phyloP scores from a whole-genome alignment of 2,888 invertebrate species.

The Amblyjoppa proteus region DNA sequence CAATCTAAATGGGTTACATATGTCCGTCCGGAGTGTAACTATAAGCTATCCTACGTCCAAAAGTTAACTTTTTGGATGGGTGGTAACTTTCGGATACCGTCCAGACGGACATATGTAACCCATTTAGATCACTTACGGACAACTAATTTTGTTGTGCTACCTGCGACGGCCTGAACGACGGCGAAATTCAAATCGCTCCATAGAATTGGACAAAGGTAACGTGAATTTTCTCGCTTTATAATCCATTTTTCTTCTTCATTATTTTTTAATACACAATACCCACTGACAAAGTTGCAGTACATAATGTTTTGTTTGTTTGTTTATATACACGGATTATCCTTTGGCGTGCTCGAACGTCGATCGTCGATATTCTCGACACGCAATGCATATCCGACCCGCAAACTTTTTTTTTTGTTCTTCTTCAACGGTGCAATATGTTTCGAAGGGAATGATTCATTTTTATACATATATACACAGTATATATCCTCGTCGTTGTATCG shows the following conservation, averaged over 20 bases:
- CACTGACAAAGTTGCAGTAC: background rate
- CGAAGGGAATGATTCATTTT: conserved; percentile 16
- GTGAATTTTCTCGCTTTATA: background rate
- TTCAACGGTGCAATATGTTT: background rate
- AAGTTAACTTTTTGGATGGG: too few species aligned
- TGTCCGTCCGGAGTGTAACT: too few species aligned
- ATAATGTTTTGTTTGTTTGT: background rate
- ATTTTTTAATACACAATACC: background rate
- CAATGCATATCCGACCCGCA: background rate
- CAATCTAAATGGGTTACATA: too few species aligned
- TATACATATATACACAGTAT: conserved; percentile 36
- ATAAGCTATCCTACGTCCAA: too few species aligned
- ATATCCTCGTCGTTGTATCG: conserved; percentile 31
- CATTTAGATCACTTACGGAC: background rate
- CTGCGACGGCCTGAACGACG: too few species aligned
- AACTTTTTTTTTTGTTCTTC: background rate
- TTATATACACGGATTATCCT: background rate
- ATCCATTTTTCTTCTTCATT: background rate
- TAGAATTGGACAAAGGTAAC: background rate
- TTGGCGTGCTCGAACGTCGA: background rate
- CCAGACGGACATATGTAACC: too few species aligned
- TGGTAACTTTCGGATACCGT: too few species aligned
- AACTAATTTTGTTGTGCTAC: background rate
- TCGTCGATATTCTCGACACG: background rate
- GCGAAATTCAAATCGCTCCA: too few species aligned